Percentiles rank a stretch among this genome's conserved stretches.
Conservation (phyloP, 1,140 invertebrate genomes). For the Drosophila pectinifera region DNA sequence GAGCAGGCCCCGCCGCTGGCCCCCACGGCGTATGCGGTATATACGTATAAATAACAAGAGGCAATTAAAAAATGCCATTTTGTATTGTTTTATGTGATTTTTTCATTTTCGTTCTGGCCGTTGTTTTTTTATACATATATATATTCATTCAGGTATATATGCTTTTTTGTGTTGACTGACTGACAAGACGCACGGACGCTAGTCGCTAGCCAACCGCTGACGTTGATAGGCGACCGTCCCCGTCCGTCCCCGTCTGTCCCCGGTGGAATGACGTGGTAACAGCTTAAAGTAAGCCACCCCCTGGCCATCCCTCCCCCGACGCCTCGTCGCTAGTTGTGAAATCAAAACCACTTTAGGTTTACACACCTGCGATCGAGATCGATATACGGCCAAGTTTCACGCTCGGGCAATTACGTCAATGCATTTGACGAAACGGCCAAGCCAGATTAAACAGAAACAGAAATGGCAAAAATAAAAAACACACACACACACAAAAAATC, state of each 20-base stretch:
- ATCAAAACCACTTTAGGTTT: slow-evolving; percentile 76
- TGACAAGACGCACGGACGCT: slow-evolving; percentile 58
- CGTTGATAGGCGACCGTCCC: slow-evolving; percentile 50
- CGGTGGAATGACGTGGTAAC: slow-evolving; percentile 47
- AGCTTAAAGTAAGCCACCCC: slow-evolving; percentile 31
- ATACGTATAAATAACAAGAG: slow-evolving; percentile 58
- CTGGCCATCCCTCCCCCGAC: background rate
- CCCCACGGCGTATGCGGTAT: slow-evolving; percentile 41
- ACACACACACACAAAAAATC: slow-evolving; percentile 2
- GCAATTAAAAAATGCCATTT: slow-evolving; percentile 71
- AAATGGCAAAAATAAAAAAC: slow-evolving; percentile 2
- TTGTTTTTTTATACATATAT: slow-evolving; percentile 38
- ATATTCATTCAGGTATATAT: background rate
- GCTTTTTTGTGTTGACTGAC: slow-evolving; percentile 15
- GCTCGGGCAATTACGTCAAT: slow-evolving; percentile 69
- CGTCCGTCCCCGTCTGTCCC: background rate
- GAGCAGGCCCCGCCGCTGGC: slow-evolving; percentile 2
- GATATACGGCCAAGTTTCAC: slow-evolving; percentile 49
- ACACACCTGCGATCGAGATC: slow-evolving; percentile 73
- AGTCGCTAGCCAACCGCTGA: slow-evolving; percentile 30
- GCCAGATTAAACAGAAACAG: slow-evolving; percentile 16
- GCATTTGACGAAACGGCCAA: slow-evolving; percentile 58
- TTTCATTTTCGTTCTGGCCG: slow-evolving; percentile 20
- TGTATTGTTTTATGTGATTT: slow-evolving; percentile 55
- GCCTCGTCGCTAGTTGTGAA: slow-evolving; percentile 55